Percentiles rank a stretch among this genome's conserved stretches.
These are phyloP conservation scores for Drosophila suboccidentalis DNA, from an alignment of 2,888 invertebrate genomes.

Conservation along the genomic window DNA sequence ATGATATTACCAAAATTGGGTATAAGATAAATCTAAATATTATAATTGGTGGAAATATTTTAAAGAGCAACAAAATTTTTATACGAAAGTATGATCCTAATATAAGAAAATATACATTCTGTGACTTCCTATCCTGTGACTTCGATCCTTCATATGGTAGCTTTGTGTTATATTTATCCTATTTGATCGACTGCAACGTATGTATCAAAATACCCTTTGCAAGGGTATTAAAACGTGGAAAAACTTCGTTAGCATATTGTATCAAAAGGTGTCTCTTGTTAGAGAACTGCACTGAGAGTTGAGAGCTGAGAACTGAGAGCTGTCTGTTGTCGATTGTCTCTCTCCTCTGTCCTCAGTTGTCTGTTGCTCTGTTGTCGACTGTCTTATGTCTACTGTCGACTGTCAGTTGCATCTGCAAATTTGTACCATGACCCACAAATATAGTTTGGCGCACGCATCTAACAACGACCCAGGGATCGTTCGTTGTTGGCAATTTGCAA, in stretches of 20 bases:
- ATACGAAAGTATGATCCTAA: too few relatives aligned
- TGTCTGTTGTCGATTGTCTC: constrained; percentile 48
- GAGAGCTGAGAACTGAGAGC: constrained; percentile 31
- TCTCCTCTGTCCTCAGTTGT: background rate
- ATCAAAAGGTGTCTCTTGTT: constrained; percentile 77
- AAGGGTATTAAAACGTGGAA: background rate
- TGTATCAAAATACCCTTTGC: too few relatives aligned
- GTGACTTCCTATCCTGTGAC: too few relatives aligned
- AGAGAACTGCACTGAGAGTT: constrained; percentile 55
- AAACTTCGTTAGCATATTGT: constrained; percentile 74
- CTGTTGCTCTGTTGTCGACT: constrained; percentile 11
- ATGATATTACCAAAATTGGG: too few relatives aligned
- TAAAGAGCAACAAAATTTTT: too few relatives aligned
- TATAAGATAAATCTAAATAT: too few relatives aligned
- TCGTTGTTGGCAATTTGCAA: constrained; percentile 70
- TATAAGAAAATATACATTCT: too few relatives aligned
- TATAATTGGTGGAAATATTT: too few relatives aligned
- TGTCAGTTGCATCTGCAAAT: constrained; percentile 57
- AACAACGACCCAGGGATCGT: constrained; percentile 59
- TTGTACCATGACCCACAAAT: constrained; percentile 80
- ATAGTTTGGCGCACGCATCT: constrained; percentile 75
- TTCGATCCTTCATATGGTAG: too few relatives aligned
- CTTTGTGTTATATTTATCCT: too few relatives aligned
- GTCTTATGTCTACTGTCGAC: constrained; percentile 33
- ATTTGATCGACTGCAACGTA: too few relatives aligned